These are phyloP conservation scores for Edolisoma coerulescens DNA, from an alignment of 2,113 vertebrate species.

Conservation along the genomic window DNA sequence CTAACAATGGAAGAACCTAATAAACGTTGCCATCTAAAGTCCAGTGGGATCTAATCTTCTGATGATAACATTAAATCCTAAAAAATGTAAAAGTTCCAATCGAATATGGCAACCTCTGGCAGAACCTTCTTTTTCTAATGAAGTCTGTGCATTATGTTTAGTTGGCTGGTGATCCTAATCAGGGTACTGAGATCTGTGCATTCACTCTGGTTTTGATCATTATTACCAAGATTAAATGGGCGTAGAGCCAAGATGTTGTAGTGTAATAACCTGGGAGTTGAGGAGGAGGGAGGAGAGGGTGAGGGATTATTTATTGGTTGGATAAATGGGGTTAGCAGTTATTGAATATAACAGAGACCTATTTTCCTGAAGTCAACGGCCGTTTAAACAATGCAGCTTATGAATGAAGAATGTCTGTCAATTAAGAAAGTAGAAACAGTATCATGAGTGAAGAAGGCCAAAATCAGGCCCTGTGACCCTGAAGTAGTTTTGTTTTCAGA, in stretches of 20 bases:
- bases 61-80: conserved; percentile 46
- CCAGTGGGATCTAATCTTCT: conserved; percentile 27
- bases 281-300: neutral
- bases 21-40: conserved; percentile 34
- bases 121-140: conserved; percentile 47
- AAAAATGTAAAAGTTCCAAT: conserved; percentile 38
- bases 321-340: conserved; percentile 28
- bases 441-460: neutral
- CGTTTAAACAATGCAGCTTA: neutral
- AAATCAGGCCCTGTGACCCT: neutral
- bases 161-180: conserved; percentile 51
- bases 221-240: conserved; percentile 59
- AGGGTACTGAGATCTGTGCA: conserved; percentile 22
- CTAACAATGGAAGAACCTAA: conserved; percentile 10
- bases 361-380: conserved; percentile 2
- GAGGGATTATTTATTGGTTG: conserved; percentile 39
- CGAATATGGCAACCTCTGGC: conserved; percentile 47
- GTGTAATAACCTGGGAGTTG: conserved; percentile 31
- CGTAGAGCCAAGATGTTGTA: conserved; percentile 17
- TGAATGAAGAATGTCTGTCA: neutral
- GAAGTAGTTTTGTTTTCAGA: neutral
- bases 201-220: conserved; percentile 66
- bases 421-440: neutral
- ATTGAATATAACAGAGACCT: neutral
- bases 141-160: conserved; percentile 24